Conservation (phyloP, 2,888 invertebrate species). For the Drosophila prostipennis region DNA sequence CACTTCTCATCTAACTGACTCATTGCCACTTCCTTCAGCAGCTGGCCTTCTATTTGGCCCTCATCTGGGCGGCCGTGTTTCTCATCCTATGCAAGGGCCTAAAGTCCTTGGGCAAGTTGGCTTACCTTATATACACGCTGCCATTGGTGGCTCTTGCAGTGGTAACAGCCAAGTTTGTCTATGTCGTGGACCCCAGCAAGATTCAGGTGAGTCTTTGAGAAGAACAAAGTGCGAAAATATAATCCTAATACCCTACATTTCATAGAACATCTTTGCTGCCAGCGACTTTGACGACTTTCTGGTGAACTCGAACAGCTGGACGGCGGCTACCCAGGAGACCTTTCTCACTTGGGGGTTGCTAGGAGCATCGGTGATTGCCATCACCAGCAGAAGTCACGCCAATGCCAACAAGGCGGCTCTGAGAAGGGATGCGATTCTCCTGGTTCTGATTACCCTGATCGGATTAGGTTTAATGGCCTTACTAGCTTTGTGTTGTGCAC, state of each 20-base stretch:
- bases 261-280: conserved; percentile 90
- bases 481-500: conserved; percentile 92
- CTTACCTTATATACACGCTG: conserved; percentile 91
- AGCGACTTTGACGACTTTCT: conserved; percentile 94
- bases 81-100: conserved; percentile 94
- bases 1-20: conserved; percentile 29
- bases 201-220: conserved; percentile 68
- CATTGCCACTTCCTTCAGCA: conserved; percentile 86
- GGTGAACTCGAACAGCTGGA: conserved; percentile 92
- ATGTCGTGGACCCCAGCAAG: conserved; percentile 76
- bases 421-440: conserved; percentile 87
- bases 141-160: conserved; percentile 89
- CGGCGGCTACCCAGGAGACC: conserved; percentile 94
- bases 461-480: conserved; percentile 91
- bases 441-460: conserved; percentile 89
- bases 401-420: conserved; percentile 74
- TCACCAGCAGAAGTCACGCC: conserved; percentile 80
- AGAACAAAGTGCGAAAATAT: not conserved
- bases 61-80: conserved; percentile 96
- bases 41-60: conserved; percentile 94
- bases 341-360: conserved; percentile 92
- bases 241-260: not conserved
- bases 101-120: conserved; percentile 85
- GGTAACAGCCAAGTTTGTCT: conserved; percentile 78
- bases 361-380: conserved; percentile 83